Evolutionary conservation across 2,113 vertebrate genomes (phyloP).

Genomic region (Takifugu flavidus): DNA sequence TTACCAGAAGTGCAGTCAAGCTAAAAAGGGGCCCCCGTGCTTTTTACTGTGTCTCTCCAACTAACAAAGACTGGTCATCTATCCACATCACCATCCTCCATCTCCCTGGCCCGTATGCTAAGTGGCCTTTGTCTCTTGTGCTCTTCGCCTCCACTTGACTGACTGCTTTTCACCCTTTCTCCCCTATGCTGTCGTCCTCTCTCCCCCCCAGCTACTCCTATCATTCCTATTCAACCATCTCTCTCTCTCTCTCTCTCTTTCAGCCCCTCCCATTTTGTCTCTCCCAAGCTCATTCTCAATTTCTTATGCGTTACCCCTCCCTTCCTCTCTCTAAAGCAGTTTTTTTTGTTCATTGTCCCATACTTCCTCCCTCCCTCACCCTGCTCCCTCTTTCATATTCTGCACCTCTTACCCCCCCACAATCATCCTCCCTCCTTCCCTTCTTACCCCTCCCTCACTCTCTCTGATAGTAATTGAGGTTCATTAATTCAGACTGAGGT

Average conservation of each 20-base stretch:
- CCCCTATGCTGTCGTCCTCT: conserved; percentile 66
- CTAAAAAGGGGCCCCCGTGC: conserved; percentile 72
- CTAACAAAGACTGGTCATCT: conserved; percentile 75
- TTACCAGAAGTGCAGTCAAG: conserved; percentile 78
- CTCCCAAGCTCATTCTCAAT: conserved; percentile 54
- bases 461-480: conserved; percentile 97
- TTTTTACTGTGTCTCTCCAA: conserved; percentile 74
- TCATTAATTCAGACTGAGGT: conserved; percentile 98
- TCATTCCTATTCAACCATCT: conserved; percentile 66
- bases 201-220: conserved; percentile 54
- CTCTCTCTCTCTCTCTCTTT: conserved; percentile 31
- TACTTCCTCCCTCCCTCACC: conserved; percentile 57
- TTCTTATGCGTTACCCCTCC: conserved; percentile 63
- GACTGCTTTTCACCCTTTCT: conserved; percentile 72
- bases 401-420: conserved; percentile 54
- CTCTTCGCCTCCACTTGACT: conserved; percentile 73
- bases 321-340: conserved; percentile 59
- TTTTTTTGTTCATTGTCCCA: conserved; percentile 64
- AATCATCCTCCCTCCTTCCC: conserved; percentile 39
- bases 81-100: conserved; percentile 73
- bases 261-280: conserved; percentile 60
- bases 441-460: conserved; percentile 69
- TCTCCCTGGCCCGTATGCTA: conserved; percentile 73
- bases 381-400: conserved; percentile 69
- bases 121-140: conserved; percentile 76